These are phyloP conservation scores for Gastrophysa polygoni DNA, from an alignment of 2,888 invertebrate species.

Conservation along the genomic window DNA sequence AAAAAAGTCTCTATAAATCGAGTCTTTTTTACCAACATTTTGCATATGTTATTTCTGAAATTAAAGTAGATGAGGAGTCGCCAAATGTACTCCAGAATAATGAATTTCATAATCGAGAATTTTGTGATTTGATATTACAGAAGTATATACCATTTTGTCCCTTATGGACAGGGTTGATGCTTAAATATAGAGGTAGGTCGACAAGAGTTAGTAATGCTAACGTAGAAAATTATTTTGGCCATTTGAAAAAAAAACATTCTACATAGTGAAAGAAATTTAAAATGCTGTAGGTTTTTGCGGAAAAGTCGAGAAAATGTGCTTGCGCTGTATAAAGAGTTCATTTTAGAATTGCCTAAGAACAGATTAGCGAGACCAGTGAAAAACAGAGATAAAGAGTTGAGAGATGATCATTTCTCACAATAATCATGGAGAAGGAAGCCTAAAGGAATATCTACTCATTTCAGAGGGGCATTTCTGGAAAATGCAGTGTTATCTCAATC, in stretches of 20 bases:
- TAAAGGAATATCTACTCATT: background rate
- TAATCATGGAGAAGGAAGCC: constrained; percentile 13
- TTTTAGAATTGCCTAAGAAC: too few species aligned
- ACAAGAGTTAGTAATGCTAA: constrained; percentile 10
- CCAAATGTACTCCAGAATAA: too few species aligned
- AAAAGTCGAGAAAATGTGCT: constrained; percentile 14
- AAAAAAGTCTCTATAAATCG: too few species aligned
- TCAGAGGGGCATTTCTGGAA: background rate
- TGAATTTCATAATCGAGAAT: background rate
- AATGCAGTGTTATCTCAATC: background rate
- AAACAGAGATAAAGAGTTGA: background rate
- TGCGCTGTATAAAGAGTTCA: too few species aligned
- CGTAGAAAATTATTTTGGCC: constrained; percentile 18
- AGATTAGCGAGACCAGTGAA: too few species aligned
- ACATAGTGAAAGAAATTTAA: constrained; percentile 14
- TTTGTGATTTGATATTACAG: background rate
- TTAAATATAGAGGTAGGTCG: background rate
- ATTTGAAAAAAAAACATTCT: constrained; percentile 11
- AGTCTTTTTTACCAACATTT: background rate
- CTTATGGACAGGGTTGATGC: background rate
- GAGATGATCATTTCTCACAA: background rate
- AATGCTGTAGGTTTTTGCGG: constrained; percentile 12
- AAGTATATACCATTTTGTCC: background rate
- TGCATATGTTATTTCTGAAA: background rate
- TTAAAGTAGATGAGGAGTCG: too few species aligned